Base-by-base conservation (phyloP, 2,797 vertebrate species). In the Myripristis murdjan region DNA sequence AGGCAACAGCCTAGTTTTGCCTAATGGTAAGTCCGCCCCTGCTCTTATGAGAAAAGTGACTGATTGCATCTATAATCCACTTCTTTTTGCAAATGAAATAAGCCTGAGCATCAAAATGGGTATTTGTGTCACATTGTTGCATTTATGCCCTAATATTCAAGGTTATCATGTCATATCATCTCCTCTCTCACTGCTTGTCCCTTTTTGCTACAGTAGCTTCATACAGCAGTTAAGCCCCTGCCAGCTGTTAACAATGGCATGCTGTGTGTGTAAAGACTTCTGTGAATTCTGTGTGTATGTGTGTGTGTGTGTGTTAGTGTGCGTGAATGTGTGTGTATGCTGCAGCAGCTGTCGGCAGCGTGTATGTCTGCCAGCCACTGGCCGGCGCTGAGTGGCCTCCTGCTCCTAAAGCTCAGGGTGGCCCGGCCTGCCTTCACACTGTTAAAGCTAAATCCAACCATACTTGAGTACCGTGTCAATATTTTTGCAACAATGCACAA, bases 241-340 rank as follows among this genome's bases (percentile, higher is more conserved):
- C 87, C 90, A 91, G 90, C 85, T 91, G 90, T 89, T 89, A 89
- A 92, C 90, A 91, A 92, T 89, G 82, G 85, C 84, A 81, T 11
- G 73, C 86, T 91, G 89, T 91, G 84, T 60, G 77, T n/a, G n/a
- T 66, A 64, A 74, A 70, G 75, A 75, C 75, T 69, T 49, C 71
- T 67, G 72, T 74, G 31, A 41, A 41, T 15, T n/a, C 16, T 44
- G 58, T 53, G 68, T 53, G 66, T 24, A 69, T 61, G 57, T 56
- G 60, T 64, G 52, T n/a, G n/a, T 59, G 67, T 63, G 70, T 39
- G 44, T n/a, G n/a, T n/a, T n/a, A n/a, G 52, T n/a, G n/a, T 59
- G 67, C 63, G 70, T 39, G 44, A 16, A 57, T 41, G 62, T 55
- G 65, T 70, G 73, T 51, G 67, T 47, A 78, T 12, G 57, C 43